Conservation (phyloP, 2,113 vertebrate genomes). For the Eudyptes chrysolophus region DNA sequence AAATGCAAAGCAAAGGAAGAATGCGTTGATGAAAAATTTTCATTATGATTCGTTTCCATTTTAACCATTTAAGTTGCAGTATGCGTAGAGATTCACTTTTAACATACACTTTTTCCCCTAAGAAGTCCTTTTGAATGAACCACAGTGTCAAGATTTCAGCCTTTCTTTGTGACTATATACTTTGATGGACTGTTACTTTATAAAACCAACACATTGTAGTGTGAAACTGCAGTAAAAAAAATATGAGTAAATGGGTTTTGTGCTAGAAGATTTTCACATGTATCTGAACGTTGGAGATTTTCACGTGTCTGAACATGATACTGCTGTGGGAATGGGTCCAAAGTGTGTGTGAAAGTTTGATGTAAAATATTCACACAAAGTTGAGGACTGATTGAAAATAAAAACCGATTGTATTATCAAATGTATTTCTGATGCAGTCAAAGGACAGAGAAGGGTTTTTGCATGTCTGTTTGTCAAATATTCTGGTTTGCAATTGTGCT, state of each 20-base stretch:
- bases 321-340: background rate
- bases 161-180: background rate
- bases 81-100: background rate
- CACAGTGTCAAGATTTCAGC: background rate
- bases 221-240: background rate
- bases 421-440: background rate
- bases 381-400: slow-evolving; percentile 9
- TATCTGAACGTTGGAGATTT: background rate
- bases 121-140: background rate
- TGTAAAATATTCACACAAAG: background rate
- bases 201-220: background rate
- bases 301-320: background rate
- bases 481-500: background rate
- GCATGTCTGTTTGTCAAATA: background rate
- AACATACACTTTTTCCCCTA: background rate
- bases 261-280: background rate
- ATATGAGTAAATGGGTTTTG: background rate
- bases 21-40: background rate
- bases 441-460: background rate
- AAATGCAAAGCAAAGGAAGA: background rate
- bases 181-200: background rate
- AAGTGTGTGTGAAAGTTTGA: background rate
- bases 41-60: background rate
- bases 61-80: background rate
- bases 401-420: slow-evolving; percentile 5